These are phyloP conservation scores for Hesperophylax magnus DNA, from an alignment of 1,140 invertebrate species.

Conservation along the genomic window DNA sequence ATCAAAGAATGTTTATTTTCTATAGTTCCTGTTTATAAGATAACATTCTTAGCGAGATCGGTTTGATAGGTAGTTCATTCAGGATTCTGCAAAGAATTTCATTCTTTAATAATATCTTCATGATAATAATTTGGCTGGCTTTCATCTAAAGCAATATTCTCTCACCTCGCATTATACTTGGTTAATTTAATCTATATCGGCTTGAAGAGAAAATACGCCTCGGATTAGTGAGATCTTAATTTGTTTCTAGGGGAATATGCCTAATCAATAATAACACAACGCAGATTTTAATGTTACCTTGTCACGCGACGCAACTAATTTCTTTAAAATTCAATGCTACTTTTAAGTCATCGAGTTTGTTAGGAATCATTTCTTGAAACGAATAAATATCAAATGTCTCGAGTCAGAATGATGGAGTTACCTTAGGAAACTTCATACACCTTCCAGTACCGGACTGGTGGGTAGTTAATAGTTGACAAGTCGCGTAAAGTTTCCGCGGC, in stretches of 20 bases:
- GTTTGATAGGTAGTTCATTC: background rate
- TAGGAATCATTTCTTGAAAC: background rate
- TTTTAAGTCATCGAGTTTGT: background rate
- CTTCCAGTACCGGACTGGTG: background rate
- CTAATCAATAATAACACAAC: too few relatives aligned
- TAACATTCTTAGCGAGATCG: background rate
- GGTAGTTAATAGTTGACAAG: conserved; percentile 19
- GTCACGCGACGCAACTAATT: too few relatives aligned
- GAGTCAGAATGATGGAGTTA: background rate
- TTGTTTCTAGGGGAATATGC: too few relatives aligned
- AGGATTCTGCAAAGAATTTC: background rate
- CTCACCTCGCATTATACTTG: too few relatives aligned
- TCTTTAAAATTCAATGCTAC: too few relatives aligned
- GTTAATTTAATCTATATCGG: background rate
- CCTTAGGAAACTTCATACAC: background rate
- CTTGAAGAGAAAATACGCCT: too few relatives aligned
- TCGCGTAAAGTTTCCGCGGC: conserved; percentile 23
- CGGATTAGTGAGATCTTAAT: too few relatives aligned
- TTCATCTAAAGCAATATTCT: too few relatives aligned
- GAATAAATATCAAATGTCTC: conserved; percentile 1
- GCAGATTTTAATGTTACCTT: too few relatives aligned
- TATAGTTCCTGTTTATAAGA: conserved; percentile 4
- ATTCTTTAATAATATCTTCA: too few relatives aligned
- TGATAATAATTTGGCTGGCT: too few relatives aligned
- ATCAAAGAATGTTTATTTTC: conserved; percentile 31